A percentile compares a stretch with the other conserved stretches of the same genome.
Conservation (phyloP, 1,140 invertebrate genomes). For the Zaprionus taronus region DNA sequence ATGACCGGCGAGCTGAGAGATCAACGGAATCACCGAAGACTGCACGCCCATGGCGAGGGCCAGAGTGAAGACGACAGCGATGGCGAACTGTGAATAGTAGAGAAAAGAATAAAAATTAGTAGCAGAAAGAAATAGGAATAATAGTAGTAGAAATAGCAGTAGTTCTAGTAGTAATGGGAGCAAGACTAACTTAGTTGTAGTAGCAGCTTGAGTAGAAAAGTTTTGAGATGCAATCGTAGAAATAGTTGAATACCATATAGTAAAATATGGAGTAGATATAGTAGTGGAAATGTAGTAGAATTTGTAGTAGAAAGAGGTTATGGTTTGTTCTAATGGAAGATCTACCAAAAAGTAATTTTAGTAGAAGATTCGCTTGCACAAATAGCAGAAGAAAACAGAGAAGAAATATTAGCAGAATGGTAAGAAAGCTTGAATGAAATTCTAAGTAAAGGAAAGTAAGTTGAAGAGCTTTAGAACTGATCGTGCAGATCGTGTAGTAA, state of each 20-base stretch:
- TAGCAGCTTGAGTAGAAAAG: not conserved
- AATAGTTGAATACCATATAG: not conserved
- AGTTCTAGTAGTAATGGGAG: not conserved
- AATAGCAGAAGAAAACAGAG: not conserved
- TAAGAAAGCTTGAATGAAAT: not conserved
- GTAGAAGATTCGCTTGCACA: too few species aligned
- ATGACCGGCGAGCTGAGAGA: slow-evolving; percentile 68
- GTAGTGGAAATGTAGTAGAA: not conserved
- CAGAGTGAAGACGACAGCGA: slow-evolving; percentile 71
- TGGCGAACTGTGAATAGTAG: slow-evolving; percentile 65
- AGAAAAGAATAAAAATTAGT: not conserved
- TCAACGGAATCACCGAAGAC: slow-evolving; percentile 76
- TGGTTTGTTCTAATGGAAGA: too few species aligned
- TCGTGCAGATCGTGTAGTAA: not conserved
- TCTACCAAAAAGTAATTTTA: too few species aligned
- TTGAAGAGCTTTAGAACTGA: not conserved
- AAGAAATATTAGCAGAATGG: not conserved
- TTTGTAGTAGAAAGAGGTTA: not conserved
- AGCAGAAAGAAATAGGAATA: not conserved
- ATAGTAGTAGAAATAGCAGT: not conserved
- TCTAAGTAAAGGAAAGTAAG: too few species aligned
- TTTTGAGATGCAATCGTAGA: not conserved
- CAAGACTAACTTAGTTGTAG: not conserved
- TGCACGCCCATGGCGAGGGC: slow-evolving; percentile 83
- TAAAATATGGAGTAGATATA: not conserved